Evolutionary conservation across 2,888 invertebrate genomes (phyloP), one percentile per base, ranked within the genome.

Genomic region (Rhagium mordax): DNA sequence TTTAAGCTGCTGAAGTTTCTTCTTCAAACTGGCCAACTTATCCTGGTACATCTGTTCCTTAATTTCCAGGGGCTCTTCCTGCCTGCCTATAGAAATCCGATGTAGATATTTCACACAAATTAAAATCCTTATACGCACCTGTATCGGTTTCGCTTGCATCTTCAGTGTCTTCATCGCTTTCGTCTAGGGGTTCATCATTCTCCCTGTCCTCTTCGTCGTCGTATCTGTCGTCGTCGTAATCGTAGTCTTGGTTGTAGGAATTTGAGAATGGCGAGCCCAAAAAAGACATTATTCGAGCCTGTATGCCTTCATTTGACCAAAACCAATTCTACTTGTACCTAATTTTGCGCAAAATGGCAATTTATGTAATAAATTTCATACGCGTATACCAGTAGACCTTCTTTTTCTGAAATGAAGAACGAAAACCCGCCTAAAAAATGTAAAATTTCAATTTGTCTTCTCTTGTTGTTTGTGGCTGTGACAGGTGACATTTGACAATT

Each of bases 131-230:
- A 21, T 24, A 21, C 49, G 10, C 66, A 49, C 95, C 94, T 88
- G 94, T 92, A 81, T 98, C 98, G n/a, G 96, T 96, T 88, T 98
- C 98, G 88, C 97, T 97, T 0, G 98, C 98, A 89, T 98, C 98
- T 88, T 98, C 98, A 0, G 98, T 98, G 86, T 98, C 98, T 90
- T 91, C 90, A 87, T 92, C 91, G 71, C 88, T 90, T 79, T 91
- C 88, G 85, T 91, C 89, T 85, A 89, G 85, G 84, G 84, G 88
- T 84, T 93, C 91, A 72, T 93, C 93, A 72, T 90, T 90, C 75
- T 93, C 93, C 70, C 91, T 89, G 81, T 92, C 93, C 78, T 93
- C 93, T 74, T 94, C 93, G 82, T 93, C 93, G 80, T 93, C 93
- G 82, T 92, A 93, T 82, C 92, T 92, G 71, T 93, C 93, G 79